Base-by-base conservation (phyloP, 2,888 invertebrate genomes). In the Lathronympha strigana region DNA sequence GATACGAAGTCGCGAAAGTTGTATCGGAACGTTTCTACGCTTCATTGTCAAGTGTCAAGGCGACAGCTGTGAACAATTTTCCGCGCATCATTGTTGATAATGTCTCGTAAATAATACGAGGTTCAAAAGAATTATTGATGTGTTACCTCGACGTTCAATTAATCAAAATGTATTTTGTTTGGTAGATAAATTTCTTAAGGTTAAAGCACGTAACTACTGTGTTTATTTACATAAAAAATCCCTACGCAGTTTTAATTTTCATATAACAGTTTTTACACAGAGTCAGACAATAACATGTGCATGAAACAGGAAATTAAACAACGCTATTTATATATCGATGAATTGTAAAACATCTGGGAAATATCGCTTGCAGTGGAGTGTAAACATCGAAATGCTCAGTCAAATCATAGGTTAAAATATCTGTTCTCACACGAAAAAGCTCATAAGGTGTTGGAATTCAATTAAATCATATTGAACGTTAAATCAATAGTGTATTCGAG, bases 21-120 rank as follows among this genome's bases (percentile, higher is more conserved):
- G 19, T n/a, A 8, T 15, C 13, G 11, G 23, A 5, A 6, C 15
- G 61, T 54, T 54, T 53, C 31, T 61, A 31, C 61, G 47, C 60
- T 54, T 60, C 60, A 66, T 40, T 66, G 66, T 66, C 66, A 60
- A 33, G 64, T 66, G 60, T 60, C 60, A 66, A 66, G 66, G 66
- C 19, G 47, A 47, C 51, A 38, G 21, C 36, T 54, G 54, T 47
- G 17, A 66, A 54, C 66, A 61, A 54, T 66, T 60, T 54, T 61
- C 54, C 51, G 45, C 58, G 45, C 53, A 51, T 60, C 58, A 53
- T n/a, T 36, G 61, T 40, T 40, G 19, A 43, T 43, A 19, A 31
- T 31, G 21, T 8, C 33, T 21, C 40, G 25, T 23, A 15, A 43
- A 33, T 40, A 23, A 45, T 45, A 45, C 19, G 31, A 31, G 17